phyloP scores from a whole-genome alignment of 2,113 vertebrate species.

The Lepus americanus region DNA sequence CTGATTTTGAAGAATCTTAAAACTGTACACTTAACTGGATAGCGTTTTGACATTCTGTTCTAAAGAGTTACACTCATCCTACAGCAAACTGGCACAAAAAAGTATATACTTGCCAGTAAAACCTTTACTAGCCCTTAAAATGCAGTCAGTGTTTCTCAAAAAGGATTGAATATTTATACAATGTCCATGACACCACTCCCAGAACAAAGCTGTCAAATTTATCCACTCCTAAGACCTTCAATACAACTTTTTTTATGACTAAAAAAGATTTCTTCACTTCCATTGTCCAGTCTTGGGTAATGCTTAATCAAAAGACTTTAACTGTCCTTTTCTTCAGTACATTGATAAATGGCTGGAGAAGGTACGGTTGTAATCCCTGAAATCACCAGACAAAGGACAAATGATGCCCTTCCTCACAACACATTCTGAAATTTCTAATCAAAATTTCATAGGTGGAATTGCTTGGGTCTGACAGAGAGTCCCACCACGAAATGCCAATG shows the following conservation, averaged over 20 bases:
- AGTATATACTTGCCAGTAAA: constrained; percentile 36
- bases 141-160: constrained; percentile 42
- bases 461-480: constrained; percentile 49
- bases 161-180: constrained; percentile 53
- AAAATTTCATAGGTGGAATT: constrained; percentile 58
- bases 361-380: constrained; percentile 39
- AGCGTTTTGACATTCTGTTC: constrained; percentile 28
- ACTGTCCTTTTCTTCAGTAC: not conserved
- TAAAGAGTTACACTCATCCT: not conserved
- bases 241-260: not conserved
- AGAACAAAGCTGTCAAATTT: constrained; percentile 28
- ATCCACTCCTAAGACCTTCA: constrained; percentile 45
- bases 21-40: constrained; percentile 24
- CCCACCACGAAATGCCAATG: not conserved
- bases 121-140: constrained; percentile 28
- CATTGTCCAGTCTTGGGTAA: not conserved
- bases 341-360: constrained; percentile 52
- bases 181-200: not conserved
- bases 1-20: not conserved
- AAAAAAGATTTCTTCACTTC: not conserved
- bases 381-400: constrained; percentile 51
- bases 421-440: constrained; percentile 66
- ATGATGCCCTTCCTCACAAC: constrained; percentile 30
- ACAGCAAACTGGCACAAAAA: not conserved
- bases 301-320: constrained; percentile 19